Base-by-base conservation (phyloP, 2,888 invertebrate genomes). In the Tipula vernalis region DNA sequence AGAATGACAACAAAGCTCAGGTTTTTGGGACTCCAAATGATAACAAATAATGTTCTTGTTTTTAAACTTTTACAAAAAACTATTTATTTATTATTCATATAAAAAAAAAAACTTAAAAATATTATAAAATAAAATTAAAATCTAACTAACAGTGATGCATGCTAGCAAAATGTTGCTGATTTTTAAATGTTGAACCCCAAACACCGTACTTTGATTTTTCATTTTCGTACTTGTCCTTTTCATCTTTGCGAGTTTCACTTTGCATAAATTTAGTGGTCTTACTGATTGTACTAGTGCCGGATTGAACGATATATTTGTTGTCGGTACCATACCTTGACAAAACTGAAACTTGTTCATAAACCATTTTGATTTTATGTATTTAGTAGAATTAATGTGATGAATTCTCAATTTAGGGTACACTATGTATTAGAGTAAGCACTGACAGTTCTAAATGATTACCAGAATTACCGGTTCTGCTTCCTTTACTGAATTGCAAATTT, bases 381-480 rank as follows among this genome's bases (percentile, higher is more conserved):
- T 28, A 3, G 10, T 39, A 39, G 5, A 6, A 39, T 39, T 39
- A 39, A 6, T 51, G 15, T 39, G 6, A 41, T 2, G 15, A 91
- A 28, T 28, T 28, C 28, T 28, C 28, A 28, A 28, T 88, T 95
- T 96, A 97, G 89, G 97, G 97, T 88, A 97, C 97, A 95, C 96
- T 96, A 91, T 96, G 96, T 86, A 97, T 93, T 90, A 95, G 95
- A 86, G 96, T 96, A 86, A 97, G 94, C 83, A 97, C 96, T 90
- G 96, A 94, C 91, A 96, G 94, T 93, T 97, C 97, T 92, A 97
- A 92, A 87, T 95, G 94, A 93, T 97, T 97, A 89, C 95, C 97
- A 91, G 96, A 94, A 93, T 96, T 97, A 89, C 96, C 97, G 89
- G 95, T 94, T 89, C 97, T 94, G 89, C 96, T 97, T 89, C 96